Evolutionary conservation across 2,797 vertebrate species (phyloP).

Genomic region (Neomorphus geoffroyi): DNA sequence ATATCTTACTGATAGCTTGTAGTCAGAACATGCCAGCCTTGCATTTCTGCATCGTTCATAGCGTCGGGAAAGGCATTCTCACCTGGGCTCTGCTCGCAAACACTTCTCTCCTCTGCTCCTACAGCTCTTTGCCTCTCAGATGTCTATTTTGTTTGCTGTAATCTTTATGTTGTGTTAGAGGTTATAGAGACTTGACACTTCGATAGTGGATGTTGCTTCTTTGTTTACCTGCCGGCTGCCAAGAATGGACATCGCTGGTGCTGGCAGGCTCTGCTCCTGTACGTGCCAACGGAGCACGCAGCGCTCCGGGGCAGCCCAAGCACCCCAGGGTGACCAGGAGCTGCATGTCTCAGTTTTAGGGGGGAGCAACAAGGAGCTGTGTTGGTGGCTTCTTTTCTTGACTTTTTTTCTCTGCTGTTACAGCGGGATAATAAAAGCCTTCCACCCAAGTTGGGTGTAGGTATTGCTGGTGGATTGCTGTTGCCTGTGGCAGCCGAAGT

Average conservation of each 20-base stretch:
- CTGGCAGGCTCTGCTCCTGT: neutral
- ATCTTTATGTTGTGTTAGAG: slow-evolving; percentile 16
- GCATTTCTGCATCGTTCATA: neutral
- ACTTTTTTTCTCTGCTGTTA: neutral
- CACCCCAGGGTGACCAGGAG: neutral
- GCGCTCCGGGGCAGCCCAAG: neutral
- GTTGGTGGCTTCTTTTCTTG: neutral
- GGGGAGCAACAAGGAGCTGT: neutral
- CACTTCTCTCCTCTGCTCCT: neutral
- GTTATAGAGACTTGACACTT: slow-evolving; percentile 26
- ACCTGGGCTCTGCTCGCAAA: neutral
- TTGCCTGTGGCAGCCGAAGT: slow-evolving; percentile 29
- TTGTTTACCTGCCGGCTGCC: neutral
- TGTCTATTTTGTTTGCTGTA: neutral
- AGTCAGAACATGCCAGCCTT: slow-evolving; percentile 7
- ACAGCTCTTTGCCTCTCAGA: neutral
- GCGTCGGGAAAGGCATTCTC: slow-evolving; percentile 9
- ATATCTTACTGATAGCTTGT: neutral
- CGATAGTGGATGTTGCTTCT: slow-evolving; percentile 10
- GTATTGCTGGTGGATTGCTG: slow-evolving; percentile 55
- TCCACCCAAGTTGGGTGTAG: neutral
- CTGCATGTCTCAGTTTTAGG: fast-evolving
- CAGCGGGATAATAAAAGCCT: slow-evolving; percentile 51
- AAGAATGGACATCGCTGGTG: fast-evolving
- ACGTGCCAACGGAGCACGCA: fast-evolving